Percentiles rank a stretch among this genome's conserved stretches.
phyloP scores from a whole-genome alignment of 1,140 invertebrate genomes.

The Drosophila equinoxialis region DNA sequence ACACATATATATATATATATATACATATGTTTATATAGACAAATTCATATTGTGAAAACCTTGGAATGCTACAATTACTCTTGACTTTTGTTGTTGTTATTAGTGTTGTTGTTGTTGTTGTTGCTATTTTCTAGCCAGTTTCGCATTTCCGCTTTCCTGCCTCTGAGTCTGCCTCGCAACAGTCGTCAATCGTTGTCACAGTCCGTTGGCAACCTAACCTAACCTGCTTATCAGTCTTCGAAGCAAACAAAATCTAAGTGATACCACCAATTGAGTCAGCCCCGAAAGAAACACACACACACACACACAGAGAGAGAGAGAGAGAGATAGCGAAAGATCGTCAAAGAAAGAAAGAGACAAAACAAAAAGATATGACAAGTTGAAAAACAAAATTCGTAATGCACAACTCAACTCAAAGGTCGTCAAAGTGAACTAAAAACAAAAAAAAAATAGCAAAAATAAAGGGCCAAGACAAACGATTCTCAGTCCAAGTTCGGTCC shows the following conservation, averaged over 20 bases:
- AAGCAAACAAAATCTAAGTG: constrained; percentile 57
- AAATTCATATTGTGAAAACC: constrained; percentile 78
- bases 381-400: constrained; percentile 66
- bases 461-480: background rate
- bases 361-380: constrained; percentile 58
- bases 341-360: background rate
- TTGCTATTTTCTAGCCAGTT: constrained; percentile 46
- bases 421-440: background rate
- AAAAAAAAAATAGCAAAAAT: background rate
- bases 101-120: constrained; percentile 36
- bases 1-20: no score
- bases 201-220: constrained; percentile 47
- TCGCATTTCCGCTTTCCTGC: constrained; percentile 74
- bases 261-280: constrained; percentile 60
- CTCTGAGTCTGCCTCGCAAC: constrained; percentile 46
- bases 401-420: constrained; percentile 32
- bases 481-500: no score
- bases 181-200: constrained; percentile 74
- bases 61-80: constrained; percentile 78
- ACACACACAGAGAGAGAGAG: constrained; percentile 19
- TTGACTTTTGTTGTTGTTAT: constrained; percentile 59
- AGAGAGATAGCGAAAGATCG: constrained; percentile 6
- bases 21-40: constrained; percentile 36
- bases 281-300: constrained; percentile 8
- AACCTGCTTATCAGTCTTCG: constrained; percentile 40